phyloP scores from a whole-genome alignment of 2,888 invertebrate species.

The Odontomyia ornata region DNA sequence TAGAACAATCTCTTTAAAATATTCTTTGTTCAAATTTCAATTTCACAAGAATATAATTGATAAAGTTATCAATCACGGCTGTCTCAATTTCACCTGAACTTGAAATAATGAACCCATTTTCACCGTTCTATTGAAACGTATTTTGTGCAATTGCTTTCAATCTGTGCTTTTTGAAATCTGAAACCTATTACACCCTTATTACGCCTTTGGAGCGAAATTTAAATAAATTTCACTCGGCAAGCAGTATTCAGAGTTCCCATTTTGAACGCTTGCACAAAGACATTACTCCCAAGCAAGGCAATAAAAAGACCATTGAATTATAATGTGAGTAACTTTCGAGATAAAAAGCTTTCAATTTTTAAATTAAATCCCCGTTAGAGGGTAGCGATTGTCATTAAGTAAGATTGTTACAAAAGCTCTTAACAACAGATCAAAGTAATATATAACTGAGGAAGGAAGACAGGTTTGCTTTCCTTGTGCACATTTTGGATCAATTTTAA shows the following conservation, averaged over 20 bases:
- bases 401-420: conserved; percentile 14
- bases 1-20: not conserved
- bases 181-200: not conserved
- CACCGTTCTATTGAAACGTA: too few relatives aligned
- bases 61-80: not conserved
- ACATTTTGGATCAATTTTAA: too few relatives aligned
- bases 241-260: too few relatives aligned
- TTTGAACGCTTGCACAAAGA: too few relatives aligned
- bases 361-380: conserved; percentile 19
- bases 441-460: not conserved
- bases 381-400: conserved; percentile 15
- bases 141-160: not conserved
- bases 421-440: conserved; percentile 13
- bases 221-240: conserved; percentile 29
- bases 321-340: conserved; percentile 14
- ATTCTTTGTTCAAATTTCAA: not conserved
- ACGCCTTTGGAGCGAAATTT: not conserved
- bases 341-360: conserved; percentile 30
- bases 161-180: not conserved
- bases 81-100: not conserved
- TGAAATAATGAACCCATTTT: too few relatives aligned
- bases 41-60: not conserved
- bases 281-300: not conserved
- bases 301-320: conserved; percentile 36
- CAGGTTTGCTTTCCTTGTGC: too few relatives aligned